Conservation (phyloP, 53 echinoderm and acorn worm species). For the Antedon mediterranea region DNA sequence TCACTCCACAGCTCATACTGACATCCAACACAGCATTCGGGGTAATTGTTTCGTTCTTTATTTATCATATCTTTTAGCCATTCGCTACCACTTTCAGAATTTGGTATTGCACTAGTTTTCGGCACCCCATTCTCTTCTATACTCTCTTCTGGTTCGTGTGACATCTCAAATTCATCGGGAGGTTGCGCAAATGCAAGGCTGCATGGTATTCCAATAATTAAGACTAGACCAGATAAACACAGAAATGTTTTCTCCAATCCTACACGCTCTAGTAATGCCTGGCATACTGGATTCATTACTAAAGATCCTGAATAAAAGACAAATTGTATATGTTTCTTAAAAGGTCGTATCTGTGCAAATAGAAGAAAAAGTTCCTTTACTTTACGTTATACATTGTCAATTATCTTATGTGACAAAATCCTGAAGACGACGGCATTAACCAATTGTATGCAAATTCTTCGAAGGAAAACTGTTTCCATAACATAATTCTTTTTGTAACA, state of each 20-base stretch:
- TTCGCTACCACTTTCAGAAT: conserved; percentile 18
- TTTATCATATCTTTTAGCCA: conserved; percentile 37
- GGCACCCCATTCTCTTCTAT: background rate
- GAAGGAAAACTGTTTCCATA: too few species aligned
- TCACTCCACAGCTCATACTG: conserved; percentile 51
- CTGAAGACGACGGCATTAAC: too few species aligned
- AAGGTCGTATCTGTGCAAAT: too few species aligned
- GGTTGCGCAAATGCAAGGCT: conserved; percentile 61
- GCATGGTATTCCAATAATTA: conserved; percentile 77
- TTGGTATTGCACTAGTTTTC: conserved; percentile 12
- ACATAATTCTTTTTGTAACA: too few species aligned
- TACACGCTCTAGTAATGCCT: conserved; percentile 37
- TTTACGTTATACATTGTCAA: too few species aligned
- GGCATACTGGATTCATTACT: conserved; percentile 82
- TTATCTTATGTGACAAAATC: too few species aligned
- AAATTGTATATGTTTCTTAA: background rate
- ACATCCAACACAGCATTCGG: conserved; percentile 20
- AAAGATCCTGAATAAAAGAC: conserved; percentile 42
- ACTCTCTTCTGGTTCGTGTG: background rate
- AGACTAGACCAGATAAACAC: conserved; percentile 37
- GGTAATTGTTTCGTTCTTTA: conserved; percentile 23
- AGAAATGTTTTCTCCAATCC: conserved; percentile 68
- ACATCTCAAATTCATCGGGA: conserved; percentile 6
- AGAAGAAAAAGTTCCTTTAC: too few species aligned
- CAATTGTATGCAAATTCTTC: too few species aligned